phyloP scores from a whole-genome alignment of 2,113 vertebrate genomes.

The Coturnix japonica region DNA sequence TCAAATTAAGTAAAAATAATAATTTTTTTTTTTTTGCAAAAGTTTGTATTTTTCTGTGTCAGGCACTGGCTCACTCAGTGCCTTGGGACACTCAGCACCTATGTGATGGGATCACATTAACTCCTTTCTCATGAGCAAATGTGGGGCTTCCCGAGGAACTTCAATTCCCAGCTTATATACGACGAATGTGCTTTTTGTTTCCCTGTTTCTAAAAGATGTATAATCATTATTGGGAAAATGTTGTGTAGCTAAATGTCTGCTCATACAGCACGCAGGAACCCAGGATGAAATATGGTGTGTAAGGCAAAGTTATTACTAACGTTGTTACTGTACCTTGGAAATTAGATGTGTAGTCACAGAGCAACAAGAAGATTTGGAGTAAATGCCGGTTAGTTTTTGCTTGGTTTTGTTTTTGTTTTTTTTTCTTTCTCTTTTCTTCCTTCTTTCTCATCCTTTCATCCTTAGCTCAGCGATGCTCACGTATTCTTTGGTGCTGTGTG shows the following conservation, averaged over 20 bases:
- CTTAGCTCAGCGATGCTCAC: background rate
- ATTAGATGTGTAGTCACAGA: background rate
- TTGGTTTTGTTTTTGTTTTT: background rate
- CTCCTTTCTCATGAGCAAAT: background rate
- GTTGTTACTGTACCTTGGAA: background rate
- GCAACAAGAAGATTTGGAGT: background rate
- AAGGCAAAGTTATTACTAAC: background rate
- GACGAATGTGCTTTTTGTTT: slow-evolving; percentile 9
- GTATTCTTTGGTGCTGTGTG: background rate
- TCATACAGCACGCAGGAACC: background rate
- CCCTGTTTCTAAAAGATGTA: background rate
- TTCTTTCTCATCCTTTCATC: background rate
- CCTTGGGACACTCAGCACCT: background rate
- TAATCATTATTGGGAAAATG: background rate
- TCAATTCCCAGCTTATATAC: background rate
- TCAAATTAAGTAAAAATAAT: slow-evolving; percentile 14
- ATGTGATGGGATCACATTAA: background rate
- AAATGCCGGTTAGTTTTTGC: background rate
- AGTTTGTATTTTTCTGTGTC: slow-evolving; percentile 30
- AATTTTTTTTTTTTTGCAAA: background rate
- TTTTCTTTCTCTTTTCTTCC: background rate
- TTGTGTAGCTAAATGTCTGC: background rate
- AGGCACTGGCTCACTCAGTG: background rate
- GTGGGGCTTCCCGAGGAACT: background rate
- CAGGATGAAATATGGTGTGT: background rate